Conservation (phyloP, 2,888 invertebrate species). For the Eupithecia dodoneata region DNA sequence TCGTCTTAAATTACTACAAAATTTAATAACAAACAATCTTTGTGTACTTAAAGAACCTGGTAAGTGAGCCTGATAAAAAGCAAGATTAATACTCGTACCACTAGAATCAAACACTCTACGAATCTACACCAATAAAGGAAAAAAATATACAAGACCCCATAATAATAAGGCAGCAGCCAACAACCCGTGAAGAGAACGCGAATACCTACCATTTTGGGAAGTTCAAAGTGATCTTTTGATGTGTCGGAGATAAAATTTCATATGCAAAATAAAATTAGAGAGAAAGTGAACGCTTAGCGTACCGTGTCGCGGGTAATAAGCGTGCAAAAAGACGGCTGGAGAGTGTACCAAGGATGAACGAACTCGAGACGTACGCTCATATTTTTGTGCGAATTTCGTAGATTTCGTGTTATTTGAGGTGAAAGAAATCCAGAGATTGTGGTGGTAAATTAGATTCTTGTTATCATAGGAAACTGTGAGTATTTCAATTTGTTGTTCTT, state of each 20-base stretch:
- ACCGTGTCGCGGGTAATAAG: constrained; percentile 67
- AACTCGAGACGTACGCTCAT: constrained; percentile 20
- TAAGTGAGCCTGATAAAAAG: not conserved
- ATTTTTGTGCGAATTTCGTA: constrained; percentile 17
- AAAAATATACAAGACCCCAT: not conserved
- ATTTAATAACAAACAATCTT: not conserved
- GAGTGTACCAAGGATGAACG: constrained; percentile 23
- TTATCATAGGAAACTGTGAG: not conserved
- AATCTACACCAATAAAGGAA: not conserved
- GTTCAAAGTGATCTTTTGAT: constrained; percentile 61
- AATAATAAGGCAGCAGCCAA: constrained; percentile 23
- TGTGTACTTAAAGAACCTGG: too few species aligned
- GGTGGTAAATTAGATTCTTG: not conserved
- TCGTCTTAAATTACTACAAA: not conserved
- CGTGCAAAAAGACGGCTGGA: constrained; percentile 56
- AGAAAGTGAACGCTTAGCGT: constrained; percentile 58
- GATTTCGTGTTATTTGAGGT: constrained; percentile 12
- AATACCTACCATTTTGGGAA: constrained; percentile 17
- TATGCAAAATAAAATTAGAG: constrained; percentile 72
- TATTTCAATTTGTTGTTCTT: not conserved
- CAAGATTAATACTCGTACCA: not conserved
- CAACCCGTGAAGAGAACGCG: constrained; percentile 37
- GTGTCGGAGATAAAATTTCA: constrained; percentile 68
- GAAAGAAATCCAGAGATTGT: not conserved
- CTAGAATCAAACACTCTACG: not conserved